Conservation (phyloP, 2,888 invertebrate genomes). For the Villa cingulata region DNA sequence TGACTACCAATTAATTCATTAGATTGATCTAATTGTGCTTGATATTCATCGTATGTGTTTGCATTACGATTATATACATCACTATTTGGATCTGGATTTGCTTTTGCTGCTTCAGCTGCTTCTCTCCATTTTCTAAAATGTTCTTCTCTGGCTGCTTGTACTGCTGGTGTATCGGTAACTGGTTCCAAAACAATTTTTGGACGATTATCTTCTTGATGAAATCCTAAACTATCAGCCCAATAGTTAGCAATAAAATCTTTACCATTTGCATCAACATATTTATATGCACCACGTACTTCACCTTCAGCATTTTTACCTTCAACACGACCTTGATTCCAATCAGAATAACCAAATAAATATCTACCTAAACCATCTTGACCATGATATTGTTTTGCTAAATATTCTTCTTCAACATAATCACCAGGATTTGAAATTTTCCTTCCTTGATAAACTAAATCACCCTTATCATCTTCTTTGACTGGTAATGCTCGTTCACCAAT, state of each 20-base stretch:
- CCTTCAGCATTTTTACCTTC: slow-evolving; percentile 55
- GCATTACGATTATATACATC: slow-evolving; percentile 12
- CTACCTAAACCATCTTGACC: slow-evolving; percentile 59
- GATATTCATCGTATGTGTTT: slow-evolving; percentile 11
- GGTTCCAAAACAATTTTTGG: slow-evolving; percentile 48
- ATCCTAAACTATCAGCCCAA: slow-evolving; percentile 62
- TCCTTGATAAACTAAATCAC: slow-evolving; percentile 37
- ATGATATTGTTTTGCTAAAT: slow-evolving; percentile 56
- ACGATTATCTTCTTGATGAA: slow-evolving; percentile 63
- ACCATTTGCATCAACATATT: slow-evolving; percentile 45
- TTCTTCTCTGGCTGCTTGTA: slow-evolving; percentile 52
- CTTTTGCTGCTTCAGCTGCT: slow-evolving; percentile 43
- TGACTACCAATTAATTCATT: slow-evolving; percentile 9
- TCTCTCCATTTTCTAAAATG: slow-evolving; percentile 55
- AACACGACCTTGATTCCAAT: slow-evolving; percentile 58
- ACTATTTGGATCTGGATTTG: slow-evolving; percentile 36
- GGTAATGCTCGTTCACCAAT: slow-evolving; percentile 41
- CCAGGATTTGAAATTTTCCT: slow-evolving; percentile 49
- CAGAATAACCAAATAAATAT: slow-evolving; percentile 57
- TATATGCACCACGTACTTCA: slow-evolving; percentile 56
- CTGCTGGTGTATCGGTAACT: slow-evolving; percentile 54
- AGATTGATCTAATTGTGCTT: slow-evolving; percentile 11
- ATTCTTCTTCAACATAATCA: slow-evolving; percentile 55
- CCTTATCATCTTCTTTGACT: slow-evolving; percentile 28
- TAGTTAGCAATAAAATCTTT: slow-evolving; percentile 40